A percentile compares a stretch with the other conserved stretches of the same genome.
Evolutionary conservation across 2,888 invertebrate genomes (phyloP).

Genomic region (Pachliopta kotzebuea): DNA sequence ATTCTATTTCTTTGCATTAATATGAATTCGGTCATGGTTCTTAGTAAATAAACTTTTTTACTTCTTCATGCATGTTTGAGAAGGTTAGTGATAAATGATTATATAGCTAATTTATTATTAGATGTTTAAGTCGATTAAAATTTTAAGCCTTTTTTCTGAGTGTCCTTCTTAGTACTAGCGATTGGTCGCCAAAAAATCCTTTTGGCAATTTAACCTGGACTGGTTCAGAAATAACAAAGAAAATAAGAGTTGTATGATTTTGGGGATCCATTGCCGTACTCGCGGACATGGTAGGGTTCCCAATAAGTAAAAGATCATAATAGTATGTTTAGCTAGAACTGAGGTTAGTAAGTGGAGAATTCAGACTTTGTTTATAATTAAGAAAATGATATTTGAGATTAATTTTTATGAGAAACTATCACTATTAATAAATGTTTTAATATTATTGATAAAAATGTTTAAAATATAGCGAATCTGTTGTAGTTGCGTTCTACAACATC

Average conservation of each 20-base stretch:
- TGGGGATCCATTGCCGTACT: constrained; percentile 14
- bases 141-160: constrained; percentile 18
- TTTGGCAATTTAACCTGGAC: constrained; percentile 23
- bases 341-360: too few relatives aligned
- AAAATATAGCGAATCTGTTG: too few relatives aligned
- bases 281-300: background rate
- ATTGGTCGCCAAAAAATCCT: constrained; percentile 22
- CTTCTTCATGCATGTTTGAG: constrained; percentile 3
- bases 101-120: constrained; percentile 20
- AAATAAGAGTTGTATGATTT: constrained; percentile 19
- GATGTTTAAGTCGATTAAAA: constrained; percentile 18
- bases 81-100: constrained; percentile 20
- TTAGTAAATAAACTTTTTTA: constrained; percentile 13
- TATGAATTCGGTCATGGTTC: background rate
- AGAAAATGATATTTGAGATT: too few relatives aligned
- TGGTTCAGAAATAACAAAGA: constrained; percentile 27
- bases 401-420: too few relatives aligned
- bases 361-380: too few relatives aligned
- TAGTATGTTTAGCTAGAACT: background rate
- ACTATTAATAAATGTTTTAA: too few relatives aligned
- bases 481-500: too few relatives aligned
- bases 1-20: background rate
- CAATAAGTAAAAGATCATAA: background rate
- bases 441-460: too few relatives aligned
- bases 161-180: constrained; percentile 29